Conservation (phyloP, 2,888 invertebrate species). For the Latrodectus hesperus region DNA sequence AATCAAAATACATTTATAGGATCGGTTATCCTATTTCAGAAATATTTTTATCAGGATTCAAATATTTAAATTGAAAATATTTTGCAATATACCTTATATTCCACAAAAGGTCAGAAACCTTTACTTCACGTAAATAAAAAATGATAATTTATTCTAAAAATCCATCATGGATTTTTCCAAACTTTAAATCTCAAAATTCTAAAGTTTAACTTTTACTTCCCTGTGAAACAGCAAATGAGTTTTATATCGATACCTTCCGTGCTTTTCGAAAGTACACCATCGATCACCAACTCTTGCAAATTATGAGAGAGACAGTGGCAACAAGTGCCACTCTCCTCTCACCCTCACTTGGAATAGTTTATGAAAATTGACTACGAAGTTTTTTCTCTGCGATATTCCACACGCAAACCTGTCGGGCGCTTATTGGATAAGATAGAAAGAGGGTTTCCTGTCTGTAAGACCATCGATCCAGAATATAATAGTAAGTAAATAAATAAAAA, state of each 20-base stretch:
- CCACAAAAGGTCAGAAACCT: too few relatives aligned
- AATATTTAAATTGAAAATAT: too few relatives aligned
- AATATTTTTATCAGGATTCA: too few relatives aligned
- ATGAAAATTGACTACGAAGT: conserved; percentile 49
- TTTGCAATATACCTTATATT: too few relatives aligned
- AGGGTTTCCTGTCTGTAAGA: background rate
- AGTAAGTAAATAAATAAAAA: background rate
- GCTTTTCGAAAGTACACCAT: conserved; percentile 20
- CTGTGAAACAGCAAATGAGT: background rate
- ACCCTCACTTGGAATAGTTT: conserved; percentile 28
- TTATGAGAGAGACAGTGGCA: conserved; percentile 55
- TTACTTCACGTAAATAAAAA: too few relatives aligned
- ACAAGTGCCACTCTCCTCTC: conserved; percentile 43
- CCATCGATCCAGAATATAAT: background rate
- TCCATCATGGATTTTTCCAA: background rate
- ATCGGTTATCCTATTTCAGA: too few relatives aligned
- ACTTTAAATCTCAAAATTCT: background rate
- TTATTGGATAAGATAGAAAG: conserved; percentile 42
- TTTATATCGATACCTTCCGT: conserved; percentile 8
- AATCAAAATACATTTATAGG: too few relatives aligned
- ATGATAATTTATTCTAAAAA: background rate
- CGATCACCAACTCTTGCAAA: conserved; percentile 35
- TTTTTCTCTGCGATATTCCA: background rate
- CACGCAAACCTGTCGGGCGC: conserved; percentile 36
- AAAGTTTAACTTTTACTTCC: background rate